Conservation (phyloP, 2,888 invertebrate species). For the Eupsilia transversa region DNA sequence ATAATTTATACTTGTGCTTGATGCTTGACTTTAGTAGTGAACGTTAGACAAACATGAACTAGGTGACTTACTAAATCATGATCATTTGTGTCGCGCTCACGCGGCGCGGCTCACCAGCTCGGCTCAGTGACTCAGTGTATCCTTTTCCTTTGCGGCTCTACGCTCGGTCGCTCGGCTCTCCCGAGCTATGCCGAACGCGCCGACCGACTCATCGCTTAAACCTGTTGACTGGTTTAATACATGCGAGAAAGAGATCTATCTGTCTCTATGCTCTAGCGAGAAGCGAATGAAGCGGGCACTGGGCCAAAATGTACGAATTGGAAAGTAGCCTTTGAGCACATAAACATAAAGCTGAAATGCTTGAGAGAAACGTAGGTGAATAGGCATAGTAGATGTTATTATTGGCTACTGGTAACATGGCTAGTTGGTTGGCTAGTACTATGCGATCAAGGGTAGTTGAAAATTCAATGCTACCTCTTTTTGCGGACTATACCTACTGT, state of each 20-base stretch:
- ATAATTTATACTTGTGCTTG: neutral
- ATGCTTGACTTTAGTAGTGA: neutral
- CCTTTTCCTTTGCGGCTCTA: neutral
- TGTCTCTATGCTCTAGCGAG: neutral
- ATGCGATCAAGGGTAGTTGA: neutral
- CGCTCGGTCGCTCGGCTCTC: conserved; percentile 13
- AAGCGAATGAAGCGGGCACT: neutral
- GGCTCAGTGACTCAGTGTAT: conserved; percentile 21
- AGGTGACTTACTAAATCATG: neutral
- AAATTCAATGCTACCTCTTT: neutral
- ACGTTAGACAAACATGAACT: neutral
- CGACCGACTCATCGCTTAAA: conserved; percentile 5
- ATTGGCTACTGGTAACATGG: too few species aligned
- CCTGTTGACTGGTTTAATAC: conserved; percentile 4
- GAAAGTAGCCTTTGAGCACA: neutral
- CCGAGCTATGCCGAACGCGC: conserved; percentile 11
- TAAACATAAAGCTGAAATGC: neutral
- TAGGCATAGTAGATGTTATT: neutral
- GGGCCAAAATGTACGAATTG: neutral
- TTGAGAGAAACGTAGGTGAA: neutral
- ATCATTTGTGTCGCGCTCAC: conserved; percentile 8
- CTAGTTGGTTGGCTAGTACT: too few species aligned
- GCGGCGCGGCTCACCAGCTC: conserved; percentile 14
- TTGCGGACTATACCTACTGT: too few species aligned
- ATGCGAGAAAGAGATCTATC: conserved; percentile 11